Conservation (phyloP, 2,113 vertebrate species). For the Dendrocopos noguchii region DNA sequence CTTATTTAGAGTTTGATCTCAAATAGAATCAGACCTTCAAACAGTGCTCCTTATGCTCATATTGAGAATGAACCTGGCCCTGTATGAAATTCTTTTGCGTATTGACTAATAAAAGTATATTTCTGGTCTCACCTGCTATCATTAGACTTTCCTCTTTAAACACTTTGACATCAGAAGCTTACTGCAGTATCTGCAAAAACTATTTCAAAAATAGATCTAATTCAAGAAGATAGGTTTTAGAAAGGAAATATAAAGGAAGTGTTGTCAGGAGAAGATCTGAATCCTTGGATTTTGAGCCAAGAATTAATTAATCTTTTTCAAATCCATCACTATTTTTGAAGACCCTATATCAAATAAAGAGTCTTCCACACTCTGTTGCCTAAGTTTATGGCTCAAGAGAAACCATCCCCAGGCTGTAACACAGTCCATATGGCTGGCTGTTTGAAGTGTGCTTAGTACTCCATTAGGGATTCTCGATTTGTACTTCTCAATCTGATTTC, state of each 20-base stretch:
- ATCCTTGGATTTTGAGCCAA: background rate
- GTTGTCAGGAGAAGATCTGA: background rate
- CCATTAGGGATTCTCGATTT: slow-evolving; percentile 77
- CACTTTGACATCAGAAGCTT: slow-evolving; percentile 14
- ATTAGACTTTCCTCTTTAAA: slow-evolving; percentile 44
- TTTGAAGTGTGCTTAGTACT: slow-evolving; percentile 83
- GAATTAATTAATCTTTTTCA: slow-evolving; percentile 12
- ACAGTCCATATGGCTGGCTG: slow-evolving; percentile 79
- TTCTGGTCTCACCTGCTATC: slow-evolving; percentile 18
- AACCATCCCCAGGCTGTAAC: slow-evolving; percentile 76
- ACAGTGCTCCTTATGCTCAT: background rate
- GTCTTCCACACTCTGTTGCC: slow-evolving; percentile 28
- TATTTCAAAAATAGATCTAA: background rate
- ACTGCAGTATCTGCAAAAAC: slow-evolving; percentile 4
- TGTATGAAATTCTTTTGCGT: background rate
- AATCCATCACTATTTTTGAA: slow-evolving; percentile 44
- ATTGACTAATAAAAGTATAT: slow-evolving; percentile 1
- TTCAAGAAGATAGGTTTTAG: background rate
- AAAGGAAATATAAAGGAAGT: background rate
- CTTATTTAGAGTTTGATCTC: background rate
- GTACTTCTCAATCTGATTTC: slow-evolving; percentile 79
- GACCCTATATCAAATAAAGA: slow-evolving; percentile 40
- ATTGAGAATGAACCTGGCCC: background rate
- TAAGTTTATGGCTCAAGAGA: slow-evolving; percentile 70
- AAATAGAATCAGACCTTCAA: background rate